These are phyloP conservation scores for Anticlea derivata DNA, from an alignment of 2,888 invertebrate genomes.

Conservation along the genomic window DNA sequence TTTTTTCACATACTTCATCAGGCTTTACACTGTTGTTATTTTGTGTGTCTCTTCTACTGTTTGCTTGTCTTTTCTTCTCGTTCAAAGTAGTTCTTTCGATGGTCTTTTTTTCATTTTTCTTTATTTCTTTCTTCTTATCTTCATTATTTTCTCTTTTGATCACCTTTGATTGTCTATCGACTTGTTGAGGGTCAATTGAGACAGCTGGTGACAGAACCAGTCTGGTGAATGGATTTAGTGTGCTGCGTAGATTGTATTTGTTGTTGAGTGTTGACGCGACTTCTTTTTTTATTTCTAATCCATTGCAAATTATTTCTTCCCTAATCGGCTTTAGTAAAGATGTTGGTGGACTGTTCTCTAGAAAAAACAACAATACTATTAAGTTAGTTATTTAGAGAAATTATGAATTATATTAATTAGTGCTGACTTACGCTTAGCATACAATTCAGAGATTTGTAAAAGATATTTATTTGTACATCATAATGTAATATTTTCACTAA, in stretches of 20 bases:
- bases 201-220: constrained; percentile 10
- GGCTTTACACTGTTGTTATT: neutral
- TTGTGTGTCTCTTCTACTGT: too few species aligned
- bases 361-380: neutral
- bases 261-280: neutral
- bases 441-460: too few species aligned
- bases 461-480: too few species aligned
- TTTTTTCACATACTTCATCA: neutral
- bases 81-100: too few species aligned
- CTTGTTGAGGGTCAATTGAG: neutral
- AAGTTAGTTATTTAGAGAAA: too few species aligned
- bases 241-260: constrained; percentile 1
- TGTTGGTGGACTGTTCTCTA: neutral
- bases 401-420: too few species aligned
- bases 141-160: neutral
- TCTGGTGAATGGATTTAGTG: neutral
- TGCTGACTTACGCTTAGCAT: too few species aligned
- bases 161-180: too few species aligned
- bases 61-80: too few species aligned
- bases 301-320: neutral
- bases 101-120: too few species aligned
- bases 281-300: neutral
- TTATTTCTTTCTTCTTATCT: neutral
- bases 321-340: neutral
- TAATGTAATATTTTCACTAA: too few species aligned